phyloP scores from a whole-genome alignment of 2,797 vertebrate species.

The Simalia tracyae region DNA sequence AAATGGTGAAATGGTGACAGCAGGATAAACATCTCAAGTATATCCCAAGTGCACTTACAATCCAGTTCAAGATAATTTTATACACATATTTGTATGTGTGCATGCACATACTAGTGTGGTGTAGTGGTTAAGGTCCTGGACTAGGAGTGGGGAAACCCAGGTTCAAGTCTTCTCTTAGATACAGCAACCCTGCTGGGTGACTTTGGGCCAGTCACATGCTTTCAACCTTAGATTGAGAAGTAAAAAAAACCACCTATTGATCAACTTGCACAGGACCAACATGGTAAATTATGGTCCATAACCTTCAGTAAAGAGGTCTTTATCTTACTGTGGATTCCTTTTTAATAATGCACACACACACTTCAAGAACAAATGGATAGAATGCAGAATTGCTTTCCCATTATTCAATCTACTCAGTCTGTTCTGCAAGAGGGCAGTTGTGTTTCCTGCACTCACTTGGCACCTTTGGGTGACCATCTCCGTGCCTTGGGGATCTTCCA shows the following conservation, averaged over 20 bases:
- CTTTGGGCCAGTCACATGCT: neutral
- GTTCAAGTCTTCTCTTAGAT: no score
- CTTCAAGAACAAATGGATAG: neutral
- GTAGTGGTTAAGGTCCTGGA: neutral
- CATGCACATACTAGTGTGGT: neutral
- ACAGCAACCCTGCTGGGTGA: no score
- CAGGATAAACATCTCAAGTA: neutral
- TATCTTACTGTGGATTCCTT: neutral
- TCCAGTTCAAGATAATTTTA: neutral
- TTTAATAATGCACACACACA: no score
- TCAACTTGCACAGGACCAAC: neutral
- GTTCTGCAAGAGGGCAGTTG: no score
- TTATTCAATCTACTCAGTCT: neutral
- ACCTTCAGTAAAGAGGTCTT: neutral
- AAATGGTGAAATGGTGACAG: neutral
- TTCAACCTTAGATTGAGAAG: neutral
- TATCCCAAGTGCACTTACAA: neutral
- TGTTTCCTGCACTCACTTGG: no score
- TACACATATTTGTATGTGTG: neutral
- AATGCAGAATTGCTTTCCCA: neutral
- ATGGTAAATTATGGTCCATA: neutral
- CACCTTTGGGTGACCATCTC: no score
- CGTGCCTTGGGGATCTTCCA: no score
- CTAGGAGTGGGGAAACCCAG: neutral
- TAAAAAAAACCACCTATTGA: neutral